Conservation (phyloP, 2,113 vertebrate genomes). For the Telmatochromis bifrenatus region DNA sequence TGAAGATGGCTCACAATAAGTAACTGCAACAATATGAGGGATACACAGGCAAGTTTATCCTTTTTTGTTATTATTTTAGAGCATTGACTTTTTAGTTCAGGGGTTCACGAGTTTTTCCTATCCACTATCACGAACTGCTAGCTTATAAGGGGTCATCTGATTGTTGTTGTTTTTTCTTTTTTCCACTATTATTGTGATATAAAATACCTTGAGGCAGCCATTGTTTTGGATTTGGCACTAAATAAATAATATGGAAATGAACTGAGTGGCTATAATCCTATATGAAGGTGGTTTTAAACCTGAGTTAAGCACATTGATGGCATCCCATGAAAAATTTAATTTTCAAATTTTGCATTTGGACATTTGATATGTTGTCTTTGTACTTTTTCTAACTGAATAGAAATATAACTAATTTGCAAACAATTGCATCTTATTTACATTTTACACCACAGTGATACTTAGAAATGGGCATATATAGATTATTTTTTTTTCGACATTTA, state of each 20-base stretch:
- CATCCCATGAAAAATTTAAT: accelerated
- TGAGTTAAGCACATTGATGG: neutral
- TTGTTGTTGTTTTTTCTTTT: neutral
- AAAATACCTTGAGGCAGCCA: neutral
- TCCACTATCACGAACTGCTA: neutral
- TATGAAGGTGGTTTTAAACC: neutral
- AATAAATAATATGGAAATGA: neutral
- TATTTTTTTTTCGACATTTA: neutral
- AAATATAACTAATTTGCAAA: neutral
- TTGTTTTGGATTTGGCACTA: neutral
- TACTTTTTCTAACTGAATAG: neutral
- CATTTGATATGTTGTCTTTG: neutral
- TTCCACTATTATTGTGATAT: neutral
- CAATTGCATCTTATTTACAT: neutral
- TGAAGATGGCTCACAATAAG: neutral
- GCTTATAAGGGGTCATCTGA: neutral
- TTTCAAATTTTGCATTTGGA: neutral
- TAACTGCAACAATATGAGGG: neutral
- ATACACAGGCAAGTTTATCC: neutral
- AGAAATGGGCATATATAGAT: neutral
- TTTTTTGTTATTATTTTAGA: neutral
- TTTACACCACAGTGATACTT: neutral
- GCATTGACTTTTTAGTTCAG: neutral
- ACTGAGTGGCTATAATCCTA: neutral
- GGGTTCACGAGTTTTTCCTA: neutral